Conservation (phyloP, 2,797 vertebrate species). For the Tapirus indicus region DNA sequence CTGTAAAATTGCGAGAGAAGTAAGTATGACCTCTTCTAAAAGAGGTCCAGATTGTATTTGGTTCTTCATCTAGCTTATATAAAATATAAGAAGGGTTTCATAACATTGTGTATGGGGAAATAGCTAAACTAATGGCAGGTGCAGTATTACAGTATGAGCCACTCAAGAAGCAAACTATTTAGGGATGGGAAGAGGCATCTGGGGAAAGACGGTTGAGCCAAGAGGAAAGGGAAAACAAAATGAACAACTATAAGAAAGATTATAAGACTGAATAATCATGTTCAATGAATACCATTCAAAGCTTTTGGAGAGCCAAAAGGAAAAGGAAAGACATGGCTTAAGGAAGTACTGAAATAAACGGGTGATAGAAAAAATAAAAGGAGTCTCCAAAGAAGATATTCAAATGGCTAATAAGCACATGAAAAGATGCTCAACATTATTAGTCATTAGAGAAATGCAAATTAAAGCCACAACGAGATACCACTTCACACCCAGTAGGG, state of each 20-base stretch:
- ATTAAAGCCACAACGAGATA: not conserved
- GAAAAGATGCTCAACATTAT: not conserved
- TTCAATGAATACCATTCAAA: not conserved
- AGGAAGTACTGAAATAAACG: not conserved
- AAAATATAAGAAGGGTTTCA: not conserved
- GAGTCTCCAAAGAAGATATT: not conserved
- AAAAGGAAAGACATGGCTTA: not conserved
- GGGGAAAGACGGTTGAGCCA: not conserved
- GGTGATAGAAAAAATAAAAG: not conserved
- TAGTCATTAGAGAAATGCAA: not conserved
- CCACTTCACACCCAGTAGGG: not conserved
- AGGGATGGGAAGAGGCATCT: not conserved
- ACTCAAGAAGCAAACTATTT: not conserved
- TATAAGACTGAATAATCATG: not conserved
- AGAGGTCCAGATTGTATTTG: not conserved
- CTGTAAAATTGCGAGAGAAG: not conserved
- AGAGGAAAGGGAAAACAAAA: not conserved
- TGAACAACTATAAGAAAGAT: not conserved
- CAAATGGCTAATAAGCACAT: not conserved
- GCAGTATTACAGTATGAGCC: too few species aligned
- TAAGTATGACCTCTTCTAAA: not conserved
- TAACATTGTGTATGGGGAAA: not conserved
- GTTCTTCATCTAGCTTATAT: not conserved
- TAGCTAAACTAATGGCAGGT: not conserved
- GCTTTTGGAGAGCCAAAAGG: not conserved